phyloP scores from a whole-genome alignment of 2,113 vertebrate genomes.

The Callipepla squamata region DNA sequence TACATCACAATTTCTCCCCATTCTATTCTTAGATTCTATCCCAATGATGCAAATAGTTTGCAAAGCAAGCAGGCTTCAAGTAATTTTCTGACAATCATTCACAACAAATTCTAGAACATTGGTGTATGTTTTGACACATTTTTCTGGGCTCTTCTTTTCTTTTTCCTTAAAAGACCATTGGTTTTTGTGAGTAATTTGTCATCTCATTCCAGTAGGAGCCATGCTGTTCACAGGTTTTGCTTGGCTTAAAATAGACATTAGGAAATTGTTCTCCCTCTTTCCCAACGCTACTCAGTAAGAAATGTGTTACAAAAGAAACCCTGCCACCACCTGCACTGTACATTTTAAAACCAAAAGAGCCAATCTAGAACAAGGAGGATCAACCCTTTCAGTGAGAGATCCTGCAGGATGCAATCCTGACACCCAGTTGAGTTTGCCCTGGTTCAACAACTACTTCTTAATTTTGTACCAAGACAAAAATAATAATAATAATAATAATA shows the following conservation, averaged over 20 bases:
- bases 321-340: background rate
- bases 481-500: background rate
- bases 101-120: background rate
- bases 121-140: background rate
- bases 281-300: background rate
- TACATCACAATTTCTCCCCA: background rate
- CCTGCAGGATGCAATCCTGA: background rate
- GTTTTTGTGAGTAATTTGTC: background rate
- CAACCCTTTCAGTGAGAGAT: background rate
- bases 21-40: constrained; percentile 6
- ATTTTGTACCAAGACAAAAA: background rate
- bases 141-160: background rate
- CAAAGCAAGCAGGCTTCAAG: background rate
- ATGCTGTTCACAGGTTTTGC: background rate
- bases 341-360: background rate
- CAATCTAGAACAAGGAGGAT: background rate
- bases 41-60: background rate
- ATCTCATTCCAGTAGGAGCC: background rate
- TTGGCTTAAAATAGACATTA: background rate
- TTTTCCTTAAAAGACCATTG: background rate
- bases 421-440: background rate
- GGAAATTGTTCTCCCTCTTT: background rate
- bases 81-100: background rate
- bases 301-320: background rate
- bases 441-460: background rate